Base-by-base conservation (phyloP, 2,797 vertebrate genomes). In the Alcedo atthis region DNA sequence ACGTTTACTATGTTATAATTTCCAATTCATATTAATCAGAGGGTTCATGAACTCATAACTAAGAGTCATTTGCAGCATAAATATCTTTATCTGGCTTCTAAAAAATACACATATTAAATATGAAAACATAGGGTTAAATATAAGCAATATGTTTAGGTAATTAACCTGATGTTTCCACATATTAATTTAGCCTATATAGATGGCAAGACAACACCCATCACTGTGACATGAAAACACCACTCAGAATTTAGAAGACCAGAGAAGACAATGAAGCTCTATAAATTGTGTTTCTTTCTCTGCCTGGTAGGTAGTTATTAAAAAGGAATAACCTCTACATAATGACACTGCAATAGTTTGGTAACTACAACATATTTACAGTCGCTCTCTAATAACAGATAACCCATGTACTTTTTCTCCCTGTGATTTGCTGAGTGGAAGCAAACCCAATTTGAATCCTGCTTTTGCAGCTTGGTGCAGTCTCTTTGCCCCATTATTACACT, bases 1-100 rank as follows among this genome's bases (percentile, higher is more conserved):
- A 85, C 85, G 83, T 94, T 92, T 89, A 85, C 85, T 77, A 11
- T 61, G 79, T 85, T 94, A 96, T 85, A 37, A 90, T 94, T 94
- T 84, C 80, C 94, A 95, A 96, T 89, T 96, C 94, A 93, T 94
- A 94, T 92, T 95, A 96, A 96, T 94, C 94, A 92, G 74, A 81
- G 68, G 70, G 90, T 89, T 92, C 89, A 13, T 58, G 95, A 96
- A 92, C 93, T 94, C 2, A 12, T 85, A 94, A 90, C 59, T 74
- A 88, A 89, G 79, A 96, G 55, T 70, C 85, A 81, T 94, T 94
- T 92, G 74, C 67, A 90, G 63, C 59, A 87, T 73, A 94, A 95
- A 89, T 94, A 94, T 94, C 93, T 94, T 92, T 89, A 85, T 83
- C 73, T 67, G 48, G 20, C 74, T 87, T 91, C 85, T 70, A 84